Base-by-base conservation (phyloP, 92 coral and sea anemone species). In the Bergia puertoricense region DNA sequence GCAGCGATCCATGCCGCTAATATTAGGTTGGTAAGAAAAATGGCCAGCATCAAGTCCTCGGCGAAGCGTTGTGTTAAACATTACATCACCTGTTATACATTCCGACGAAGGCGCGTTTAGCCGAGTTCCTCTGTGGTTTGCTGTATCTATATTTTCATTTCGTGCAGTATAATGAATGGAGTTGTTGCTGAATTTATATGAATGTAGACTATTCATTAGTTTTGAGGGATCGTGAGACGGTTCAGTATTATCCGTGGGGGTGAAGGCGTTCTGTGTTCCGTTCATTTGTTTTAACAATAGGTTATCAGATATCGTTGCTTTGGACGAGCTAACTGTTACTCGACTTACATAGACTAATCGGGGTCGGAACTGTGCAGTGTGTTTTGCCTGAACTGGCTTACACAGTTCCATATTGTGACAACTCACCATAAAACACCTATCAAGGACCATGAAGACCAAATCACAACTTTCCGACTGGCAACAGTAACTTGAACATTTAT, bases 341-440 rank as follows among this genome's bases (percentile, higher is more conserved):
- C 74, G 76, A 41, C 86, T 81, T 23, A 93, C 89, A 85, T 88
- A 93, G 5, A 86, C 76, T 37, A 95, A 67, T 42, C 56, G 65
- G 3, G 98, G 98, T 39, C 79, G 66, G 51, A 82, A 95, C 57
- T 78, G 85, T 39, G 51, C 77, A 0, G 88, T 73, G 62, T 90
- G 81, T 74, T 76, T 90, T 23, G 95, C 94, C 10, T 40, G 72
- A 4, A 90, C 83, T 9, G 91, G 89, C 71, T 93, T 85, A 37
- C 98, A 95, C 74, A 93, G 90, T 14, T 81, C 54, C 13, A 73
- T 89, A 9, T 39, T 68, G 68, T 74, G 87, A 81, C 98, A 95
- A 14, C 67, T 79, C 36, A 95, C 96, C 36, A 90, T 57, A 79
- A 96, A 96, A 75, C 99, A 96, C 79, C 91, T 93, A 75, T 91